Conservation (phyloP, 30 jellyfish, hydroid and myxozoan genomes). For the Hydra vulgaris region DNA sequence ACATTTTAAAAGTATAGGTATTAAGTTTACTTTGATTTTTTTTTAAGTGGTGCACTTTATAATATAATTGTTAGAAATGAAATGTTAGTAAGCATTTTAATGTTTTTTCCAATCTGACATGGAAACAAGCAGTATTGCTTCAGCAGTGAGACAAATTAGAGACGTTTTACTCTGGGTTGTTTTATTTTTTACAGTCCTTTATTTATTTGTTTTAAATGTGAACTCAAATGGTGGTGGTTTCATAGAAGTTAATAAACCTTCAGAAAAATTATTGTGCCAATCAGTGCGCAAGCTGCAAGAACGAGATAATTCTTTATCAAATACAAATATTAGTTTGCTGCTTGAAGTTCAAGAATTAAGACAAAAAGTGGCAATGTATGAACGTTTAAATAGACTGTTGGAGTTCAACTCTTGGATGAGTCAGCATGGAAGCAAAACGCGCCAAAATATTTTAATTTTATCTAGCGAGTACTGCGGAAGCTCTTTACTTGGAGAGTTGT, state of each 20-base stretch:
- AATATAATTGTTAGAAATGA: neutral
- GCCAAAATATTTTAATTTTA: conserved; percentile 84
- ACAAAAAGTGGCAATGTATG: conserved; percentile 97
- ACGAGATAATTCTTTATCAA: neutral
- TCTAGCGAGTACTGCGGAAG: conserved; percentile 98
- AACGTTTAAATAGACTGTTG: conserved; percentile 73
- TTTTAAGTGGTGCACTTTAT: neutral
- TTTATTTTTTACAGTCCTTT: conserved; percentile 53
- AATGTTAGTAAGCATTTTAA: neutral
- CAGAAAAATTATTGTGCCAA: conserved; percentile 1
- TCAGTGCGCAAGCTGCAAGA: conserved; percentile 19
- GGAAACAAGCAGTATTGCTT: neutral
- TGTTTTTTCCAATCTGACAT: neutral
- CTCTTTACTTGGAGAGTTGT: conserved; percentile 86
- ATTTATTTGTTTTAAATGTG: conserved; percentile 40
- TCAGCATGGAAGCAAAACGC: conserved; percentile 96
- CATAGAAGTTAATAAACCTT: neutral
- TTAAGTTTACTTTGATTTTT: neutral
- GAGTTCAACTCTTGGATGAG: conserved; percentile 99
- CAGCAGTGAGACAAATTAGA: conserved; percentile 35
- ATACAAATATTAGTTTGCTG: neutral
- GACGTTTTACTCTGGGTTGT: conserved; percentile 73
- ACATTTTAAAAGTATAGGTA: neutral
- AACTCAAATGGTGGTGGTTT: conserved; percentile 5
- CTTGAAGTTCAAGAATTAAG: conserved; percentile 76